Evolutionary conservation across 1,140 invertebrate genomes (phyloP), one percentile per base, ranked within the genome.

Genomic region (Hylyphantes graminicola): DNA sequence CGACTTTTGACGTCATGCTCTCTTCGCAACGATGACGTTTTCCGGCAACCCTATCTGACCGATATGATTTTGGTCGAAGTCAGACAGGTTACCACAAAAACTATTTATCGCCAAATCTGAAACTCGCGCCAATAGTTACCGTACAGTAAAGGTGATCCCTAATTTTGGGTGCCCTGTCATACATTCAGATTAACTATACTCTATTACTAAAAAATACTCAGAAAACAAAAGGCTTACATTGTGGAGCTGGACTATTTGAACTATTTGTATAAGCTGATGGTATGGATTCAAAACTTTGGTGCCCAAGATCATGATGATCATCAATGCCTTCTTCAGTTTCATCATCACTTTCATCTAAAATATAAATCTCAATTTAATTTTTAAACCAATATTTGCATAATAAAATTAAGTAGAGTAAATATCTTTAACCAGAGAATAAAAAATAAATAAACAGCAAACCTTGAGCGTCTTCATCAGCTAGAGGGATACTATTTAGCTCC

Each of bases 401-500:
- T 61, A 17, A 67, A 11, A 67, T 35, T 13, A 65, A 5, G 59
- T 61, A 15, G 5, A 10, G 5, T 15, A 17, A 6, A 61, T 61
- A 15, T 10, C 59, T 17, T 6, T 9, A 61, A 10, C 17, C 21
- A 35, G 59, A 21, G 55, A 84, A 63, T 61, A 72, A 78, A 21
- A 8, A 64, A 48, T 65, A 13, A 48, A 35, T 61, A 11, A 0
- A 12, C 0, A 13, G 64, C 10, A 73, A 90, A 95, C 94, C 94
- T 92, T 96, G 95, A 17, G 95, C 95, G 91, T 97, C 96, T 88
- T 96, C 95, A 88, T 97, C 96, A 74, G 95, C 95, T 77, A 96
- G 89, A 15, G 95, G 95, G 89, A 96, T 96, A 88, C 93, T 95
- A 81, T 92, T 93, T 76, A 93, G 92, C 87, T 96, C 94, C 87